These are phyloP conservation scores for Bicyclus anynana DNA, from an alignment of 1,140 invertebrate species.

Conservation along the genomic window DNA sequence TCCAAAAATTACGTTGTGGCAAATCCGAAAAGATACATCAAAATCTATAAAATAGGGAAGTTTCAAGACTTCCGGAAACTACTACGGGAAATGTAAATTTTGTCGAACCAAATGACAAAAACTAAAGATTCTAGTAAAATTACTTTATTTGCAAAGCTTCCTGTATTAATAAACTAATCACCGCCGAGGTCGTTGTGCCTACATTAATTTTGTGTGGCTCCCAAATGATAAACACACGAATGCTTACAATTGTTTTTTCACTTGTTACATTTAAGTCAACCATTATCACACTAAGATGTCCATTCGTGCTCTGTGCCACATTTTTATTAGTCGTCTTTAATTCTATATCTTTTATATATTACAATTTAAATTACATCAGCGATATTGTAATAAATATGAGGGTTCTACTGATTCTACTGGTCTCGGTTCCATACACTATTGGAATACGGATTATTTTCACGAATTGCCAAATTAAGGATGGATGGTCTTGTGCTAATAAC, in stretches of 20 bases:
- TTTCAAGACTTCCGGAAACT: no score
- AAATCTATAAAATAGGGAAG: no score
- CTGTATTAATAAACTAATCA: constrained; percentile 10
- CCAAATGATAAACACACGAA: constrained; percentile 14
- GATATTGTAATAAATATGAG: constrained; percentile 29
- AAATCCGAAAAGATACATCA: no score
- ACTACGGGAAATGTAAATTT: no score
- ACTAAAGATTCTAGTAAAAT: background rate
- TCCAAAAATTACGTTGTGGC: no score
- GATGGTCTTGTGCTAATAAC: constrained; percentile 61
- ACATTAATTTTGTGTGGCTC: constrained; percentile 26
- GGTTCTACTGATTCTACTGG: constrained; percentile 6
- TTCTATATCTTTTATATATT: constrained; percentile 7
- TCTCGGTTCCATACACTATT: constrained; percentile 3
- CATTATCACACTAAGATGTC: constrained; percentile 52
- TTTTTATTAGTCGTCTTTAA: constrained; percentile 40
- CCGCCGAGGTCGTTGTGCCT: constrained; percentile 43
- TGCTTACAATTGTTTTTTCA: constrained; percentile 24
- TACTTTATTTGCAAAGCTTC: background rate
- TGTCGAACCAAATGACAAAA: no score
- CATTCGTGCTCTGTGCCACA: constrained; percentile 36
- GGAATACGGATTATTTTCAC: constrained; percentile 62
- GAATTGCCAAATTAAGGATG: constrained; percentile 51
- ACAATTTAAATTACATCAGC: constrained; percentile 18
- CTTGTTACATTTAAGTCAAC: constrained; percentile 34